A percentile compares a stretch with the other conserved stretches of the same genome.
Evolutionary conservation across 2,888 invertebrate genomes (phyloP).

Genomic region (Drosophila pseudotakahashii): DNA sequence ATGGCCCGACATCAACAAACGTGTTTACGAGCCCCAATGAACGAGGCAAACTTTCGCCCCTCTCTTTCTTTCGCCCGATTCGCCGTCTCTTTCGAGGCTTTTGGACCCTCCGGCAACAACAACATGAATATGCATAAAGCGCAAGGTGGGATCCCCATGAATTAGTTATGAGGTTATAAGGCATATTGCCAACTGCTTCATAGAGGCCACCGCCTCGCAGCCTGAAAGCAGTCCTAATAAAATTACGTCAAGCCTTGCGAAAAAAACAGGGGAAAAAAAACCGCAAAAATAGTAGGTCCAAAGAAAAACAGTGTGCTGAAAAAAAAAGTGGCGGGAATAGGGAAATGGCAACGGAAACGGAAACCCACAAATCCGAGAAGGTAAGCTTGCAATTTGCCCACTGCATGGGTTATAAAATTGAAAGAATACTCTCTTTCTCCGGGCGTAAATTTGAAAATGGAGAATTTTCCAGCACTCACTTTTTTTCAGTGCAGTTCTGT

Average conservation of each 20-base stretch:
- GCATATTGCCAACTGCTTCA: conserved; percentile 42
- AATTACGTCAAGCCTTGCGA: conserved; percentile 53
- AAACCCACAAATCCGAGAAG: conserved; percentile 2
- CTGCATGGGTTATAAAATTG: not conserved
- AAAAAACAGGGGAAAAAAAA: conserved; percentile 13
- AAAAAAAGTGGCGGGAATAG: conserved; percentile 2
- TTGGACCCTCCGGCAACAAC: conserved; percentile 3
- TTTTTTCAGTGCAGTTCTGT: no score
- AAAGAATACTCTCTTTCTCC: no score
- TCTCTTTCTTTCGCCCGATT: not conserved
- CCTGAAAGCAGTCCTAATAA: conserved; percentile 54
- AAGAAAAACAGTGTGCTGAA: not conserved
- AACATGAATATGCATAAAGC: conserved; percentile 65
- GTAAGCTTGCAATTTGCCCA: conserved; percentile 7
- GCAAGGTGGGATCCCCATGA: conserved; percentile 59
- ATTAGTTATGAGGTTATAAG: conserved; percentile 62
- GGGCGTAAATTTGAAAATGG: no score
- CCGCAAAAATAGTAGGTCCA: not conserved
- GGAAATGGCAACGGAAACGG: conserved; percentile 11
- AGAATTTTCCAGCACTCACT: no score
- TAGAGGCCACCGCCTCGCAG: conserved; percentile 14
- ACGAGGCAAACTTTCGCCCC: conserved; percentile 9
- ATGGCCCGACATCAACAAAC: conserved; percentile 32
- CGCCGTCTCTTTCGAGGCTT: not conserved
- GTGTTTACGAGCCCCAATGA: conserved; percentile 29